Percentiles rank a stretch among this genome's conserved stretches.
Evolutionary conservation across 1,140 invertebrate genomes (phyloP).

Genomic region (Myzus persicae): DNA sequence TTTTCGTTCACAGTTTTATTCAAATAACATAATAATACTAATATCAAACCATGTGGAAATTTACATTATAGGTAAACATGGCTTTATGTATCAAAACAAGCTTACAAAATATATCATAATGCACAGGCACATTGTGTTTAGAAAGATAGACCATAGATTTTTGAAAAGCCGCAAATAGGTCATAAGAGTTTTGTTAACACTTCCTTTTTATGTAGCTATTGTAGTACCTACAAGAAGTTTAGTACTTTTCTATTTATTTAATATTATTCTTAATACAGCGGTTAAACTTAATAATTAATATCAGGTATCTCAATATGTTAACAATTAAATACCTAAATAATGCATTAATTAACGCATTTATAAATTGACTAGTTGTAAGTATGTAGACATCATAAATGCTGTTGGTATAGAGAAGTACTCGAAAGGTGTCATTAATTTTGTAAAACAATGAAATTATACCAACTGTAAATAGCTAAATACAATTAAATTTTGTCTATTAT

Average conservation of each 20-base stretch:
- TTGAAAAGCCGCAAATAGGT: neutral
- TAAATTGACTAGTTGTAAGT: neutral
- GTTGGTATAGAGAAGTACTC: neutral
- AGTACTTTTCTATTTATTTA: neutral
- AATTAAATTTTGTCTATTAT: too few relatives aligned
- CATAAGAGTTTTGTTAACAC: neutral
- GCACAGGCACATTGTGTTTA: neutral
- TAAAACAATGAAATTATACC: too few relatives aligned
- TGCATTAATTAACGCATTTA: neutral
- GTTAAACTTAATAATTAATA: neutral
- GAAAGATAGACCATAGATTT: neutral
- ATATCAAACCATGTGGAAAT: neutral
- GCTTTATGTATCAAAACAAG: neutral
- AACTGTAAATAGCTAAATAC: neutral
- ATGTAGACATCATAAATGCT: neutral
- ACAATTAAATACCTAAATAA: too few relatives aligned
- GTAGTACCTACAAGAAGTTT: neutral
- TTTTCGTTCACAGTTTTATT: neutral
- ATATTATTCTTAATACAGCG: neutral
- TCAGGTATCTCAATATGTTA: neutral
- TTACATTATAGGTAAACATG: neutral
- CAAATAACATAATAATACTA: neutral
- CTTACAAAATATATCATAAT: neutral
- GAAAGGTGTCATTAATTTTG: neutral
- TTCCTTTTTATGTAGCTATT: neutral